phyloP scores from a whole-genome alignment of 2,888 invertebrate species.

The Bellardia pandia region DNA sequence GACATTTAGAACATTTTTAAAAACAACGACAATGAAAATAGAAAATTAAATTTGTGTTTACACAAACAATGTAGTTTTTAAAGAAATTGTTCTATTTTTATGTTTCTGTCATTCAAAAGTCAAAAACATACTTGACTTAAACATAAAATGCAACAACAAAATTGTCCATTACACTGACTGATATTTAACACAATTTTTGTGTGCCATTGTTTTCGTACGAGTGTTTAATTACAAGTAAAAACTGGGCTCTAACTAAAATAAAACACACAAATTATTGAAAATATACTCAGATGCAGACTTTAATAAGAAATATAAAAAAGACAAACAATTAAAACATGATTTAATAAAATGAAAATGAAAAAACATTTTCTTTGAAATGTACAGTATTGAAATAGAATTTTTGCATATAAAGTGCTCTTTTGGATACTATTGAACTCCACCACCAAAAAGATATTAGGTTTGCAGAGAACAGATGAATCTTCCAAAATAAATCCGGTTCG shows the following conservation, averaged over 20 bases:
- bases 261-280: neutral
- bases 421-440: no score
- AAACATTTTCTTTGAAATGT: no score
- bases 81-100: slow-evolving; percentile 25
- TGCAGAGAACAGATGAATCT: no score
- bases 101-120: slow-evolving; percentile 64
- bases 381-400: no score
- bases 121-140: slow-evolving; percentile 49
- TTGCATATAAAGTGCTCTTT: no score
- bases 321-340: no score
- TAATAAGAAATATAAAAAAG: neutral
- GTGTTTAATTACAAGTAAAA: slow-evolving; percentile 64
- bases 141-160: slow-evolving; percentile 31
- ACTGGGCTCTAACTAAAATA: slow-evolving; percentile 49
- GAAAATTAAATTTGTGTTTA: slow-evolving; percentile 11
- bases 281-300: slow-evolving; percentile 4
- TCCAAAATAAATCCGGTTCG: no score
- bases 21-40: neutral
- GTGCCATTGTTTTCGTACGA: slow-evolving; percentile 47
- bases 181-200: slow-evolving; percentile 64
- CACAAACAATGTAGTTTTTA: slow-evolving; percentile 19
- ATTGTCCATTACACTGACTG: slow-evolving; percentile 32
- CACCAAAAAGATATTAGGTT: no score
- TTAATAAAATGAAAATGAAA: no score
- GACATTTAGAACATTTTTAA: neutral